Conservation (phyloP, 2,113 vertebrate genomes). For the Spea multiplicata region DNA sequence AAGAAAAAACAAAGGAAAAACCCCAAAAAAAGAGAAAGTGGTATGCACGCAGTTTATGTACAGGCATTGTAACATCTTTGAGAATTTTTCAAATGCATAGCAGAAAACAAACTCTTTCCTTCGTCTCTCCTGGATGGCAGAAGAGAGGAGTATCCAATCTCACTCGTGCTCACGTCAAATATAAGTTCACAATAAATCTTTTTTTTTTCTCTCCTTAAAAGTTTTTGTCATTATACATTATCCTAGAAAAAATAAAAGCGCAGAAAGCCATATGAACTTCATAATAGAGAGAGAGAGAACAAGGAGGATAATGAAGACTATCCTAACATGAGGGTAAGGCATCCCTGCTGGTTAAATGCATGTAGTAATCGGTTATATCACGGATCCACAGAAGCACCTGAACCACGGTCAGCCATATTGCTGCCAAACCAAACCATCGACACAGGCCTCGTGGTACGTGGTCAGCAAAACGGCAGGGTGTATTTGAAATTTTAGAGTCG, state of each 20-base stretch:
- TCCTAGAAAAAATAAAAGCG: slow-evolving; percentile 67
- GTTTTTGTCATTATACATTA: slow-evolving; percentile 65
- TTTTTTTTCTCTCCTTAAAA: slow-evolving; percentile 43
- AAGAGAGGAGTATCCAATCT: slow-evolving; percentile 56
- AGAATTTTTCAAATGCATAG: slow-evolving; percentile 87
- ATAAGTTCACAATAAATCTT: slow-evolving; percentile 53
- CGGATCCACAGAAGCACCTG: slow-evolving; percentile 81
- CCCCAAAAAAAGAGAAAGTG: slow-evolving; percentile 94
- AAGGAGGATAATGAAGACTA: slow-evolving; percentile 63
- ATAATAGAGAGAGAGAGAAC: slow-evolving; percentile 61
- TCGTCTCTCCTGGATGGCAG: slow-evolving; percentile 56
- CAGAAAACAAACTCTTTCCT: slow-evolving; percentile 77
- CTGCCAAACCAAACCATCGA: neutral
- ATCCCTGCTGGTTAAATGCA: slow-evolving; percentile 93
- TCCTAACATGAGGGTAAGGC: slow-evolving; percentile 86
- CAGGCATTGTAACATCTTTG: slow-evolving; percentile 82
- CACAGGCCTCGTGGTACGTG: neutral
- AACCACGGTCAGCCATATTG: slow-evolving; percentile 68
- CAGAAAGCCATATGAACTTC: slow-evolving; percentile 74
- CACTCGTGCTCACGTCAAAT: slow-evolving; percentile 58
- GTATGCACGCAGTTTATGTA: slow-evolving; percentile 92
- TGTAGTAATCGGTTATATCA: slow-evolving; percentile 78
- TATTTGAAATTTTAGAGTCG: neutral
- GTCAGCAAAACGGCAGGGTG: neutral
- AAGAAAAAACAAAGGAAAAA: slow-evolving; percentile 85